phyloP scores from a whole-genome alignment of 2,113 vertebrate genomes.

The Neofelis nebulosa region DNA sequence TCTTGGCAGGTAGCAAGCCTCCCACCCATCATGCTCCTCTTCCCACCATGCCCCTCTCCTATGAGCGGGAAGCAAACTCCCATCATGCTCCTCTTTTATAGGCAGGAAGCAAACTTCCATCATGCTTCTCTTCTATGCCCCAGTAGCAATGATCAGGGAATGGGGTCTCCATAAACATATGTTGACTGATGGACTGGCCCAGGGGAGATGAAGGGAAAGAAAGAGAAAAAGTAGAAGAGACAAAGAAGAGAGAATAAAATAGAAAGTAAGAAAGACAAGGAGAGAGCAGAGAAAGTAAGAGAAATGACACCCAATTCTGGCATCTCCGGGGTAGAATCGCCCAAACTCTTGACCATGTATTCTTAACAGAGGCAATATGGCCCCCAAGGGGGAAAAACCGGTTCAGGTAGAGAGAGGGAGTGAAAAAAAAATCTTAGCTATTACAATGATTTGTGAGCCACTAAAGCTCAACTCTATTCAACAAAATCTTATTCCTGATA shows the following conservation, averaged over 20 bases:
- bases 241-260: background rate
- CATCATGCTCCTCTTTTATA: background rate
- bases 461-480: background rate
- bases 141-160: background rate
- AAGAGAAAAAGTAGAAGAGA: background rate
- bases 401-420: background rate
- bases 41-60: background rate
- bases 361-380: background rate
- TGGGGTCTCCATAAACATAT: background rate
- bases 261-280: background rate
- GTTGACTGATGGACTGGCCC: background rate
- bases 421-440: background rate
- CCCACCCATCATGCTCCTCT: background rate
- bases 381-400: background rate
- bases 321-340: background rate
- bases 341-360: background rate
- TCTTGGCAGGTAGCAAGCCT: background rate
- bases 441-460: background rate
- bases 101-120: background rate
- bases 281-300: background rate
- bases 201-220: background rate
- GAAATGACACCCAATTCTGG: background rate
- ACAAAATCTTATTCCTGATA: background rate
- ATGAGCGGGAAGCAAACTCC: background rate
- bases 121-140: background rate